Percentiles rank a stretch among this genome's conserved stretches.
Conservation (phyloP, 1,140 invertebrate species). For the Acromyrmex charruanus region DNA sequence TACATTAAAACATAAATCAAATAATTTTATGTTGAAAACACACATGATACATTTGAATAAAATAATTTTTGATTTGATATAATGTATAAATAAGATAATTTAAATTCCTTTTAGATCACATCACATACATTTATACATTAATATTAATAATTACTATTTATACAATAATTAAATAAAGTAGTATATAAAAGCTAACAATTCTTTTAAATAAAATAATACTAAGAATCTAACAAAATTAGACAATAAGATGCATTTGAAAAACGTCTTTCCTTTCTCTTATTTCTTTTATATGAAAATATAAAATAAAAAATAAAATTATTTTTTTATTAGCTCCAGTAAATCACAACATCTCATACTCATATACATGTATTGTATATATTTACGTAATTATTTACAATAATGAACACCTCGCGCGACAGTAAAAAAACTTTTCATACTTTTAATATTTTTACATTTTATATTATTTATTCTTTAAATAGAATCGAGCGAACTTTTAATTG, state of each 20-base stretch:
- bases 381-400: too few species aligned
- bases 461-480: too few species aligned
- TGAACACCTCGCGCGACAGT: too few species aligned
- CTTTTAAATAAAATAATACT: slow-evolving; percentile 21
- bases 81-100: slow-evolving; percentile 2
- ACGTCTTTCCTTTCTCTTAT: not conserved
- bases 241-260: not conserved
- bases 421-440: too few species aligned
- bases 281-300: not conserved
- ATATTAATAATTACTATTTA: not conserved
- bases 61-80: slow-evolving; percentile 12
- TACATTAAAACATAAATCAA: not conserved
- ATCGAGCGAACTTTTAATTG: too few species aligned
- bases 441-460: too few species aligned
- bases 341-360: too few species aligned
- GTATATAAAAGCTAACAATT: slow-evolving; percentile 14
- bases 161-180: slow-evolving; percentile 9
- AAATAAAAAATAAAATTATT: not conserved
- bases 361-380: too few species aligned
- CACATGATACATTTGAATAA: not conserved
- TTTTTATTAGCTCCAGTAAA: not conserved
- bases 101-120: not conserved
- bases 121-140: not conserved
- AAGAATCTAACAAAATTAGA: not conserved
- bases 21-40: slow-evolving; percentile 14